Percentiles rank a stretch among this genome's conserved stretches.
Conservation (phyloP, 2,113 vertebrate genomes). For the Ciconia stormi region DNA sequence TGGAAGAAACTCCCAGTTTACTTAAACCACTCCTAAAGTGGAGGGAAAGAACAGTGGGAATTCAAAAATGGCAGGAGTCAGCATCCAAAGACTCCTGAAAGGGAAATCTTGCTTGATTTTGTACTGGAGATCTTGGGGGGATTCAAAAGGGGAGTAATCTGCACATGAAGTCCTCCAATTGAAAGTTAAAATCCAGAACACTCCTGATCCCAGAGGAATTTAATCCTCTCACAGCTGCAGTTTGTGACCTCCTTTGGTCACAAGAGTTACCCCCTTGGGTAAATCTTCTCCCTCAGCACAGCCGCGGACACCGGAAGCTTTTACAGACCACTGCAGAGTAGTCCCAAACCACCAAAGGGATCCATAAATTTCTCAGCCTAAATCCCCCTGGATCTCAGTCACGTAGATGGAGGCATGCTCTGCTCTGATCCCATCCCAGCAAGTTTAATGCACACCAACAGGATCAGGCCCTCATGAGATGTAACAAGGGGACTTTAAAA, state of each 20-base stretch:
- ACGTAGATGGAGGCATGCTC: fast-evolving
- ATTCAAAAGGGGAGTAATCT: not conserved
- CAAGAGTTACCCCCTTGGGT: not conserved
- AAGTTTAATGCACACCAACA: not conserved
- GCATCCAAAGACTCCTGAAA: not conserved
- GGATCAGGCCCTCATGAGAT: not conserved
- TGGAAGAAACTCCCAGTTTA: not conserved
- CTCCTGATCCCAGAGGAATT: not conserved
- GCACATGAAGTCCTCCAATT: not conserved
- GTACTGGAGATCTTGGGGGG: not conserved
- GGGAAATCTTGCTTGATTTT: not conserved
- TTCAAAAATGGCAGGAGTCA: not conserved
- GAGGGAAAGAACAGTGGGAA: not conserved
- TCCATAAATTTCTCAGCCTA: not conserved
- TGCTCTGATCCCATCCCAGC: not conserved
- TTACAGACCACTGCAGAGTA: not conserved
- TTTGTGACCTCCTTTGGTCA: not conserved
- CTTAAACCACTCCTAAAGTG: not conserved
- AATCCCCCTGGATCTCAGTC: not conserved
- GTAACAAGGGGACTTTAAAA: not conserved
- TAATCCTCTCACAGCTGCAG: fast-evolving
- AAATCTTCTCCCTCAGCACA: not conserved
- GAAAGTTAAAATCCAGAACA: not conserved
- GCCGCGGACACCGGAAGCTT: not conserved
- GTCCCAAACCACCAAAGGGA: not conserved